A percentile compares a stretch with the other conserved stretches of the same genome.
These are phyloP conservation scores for Drosophila kohkoa DNA, from an alignment of 1,140 invertebrate species.

Conservation along the genomic window DNA sequence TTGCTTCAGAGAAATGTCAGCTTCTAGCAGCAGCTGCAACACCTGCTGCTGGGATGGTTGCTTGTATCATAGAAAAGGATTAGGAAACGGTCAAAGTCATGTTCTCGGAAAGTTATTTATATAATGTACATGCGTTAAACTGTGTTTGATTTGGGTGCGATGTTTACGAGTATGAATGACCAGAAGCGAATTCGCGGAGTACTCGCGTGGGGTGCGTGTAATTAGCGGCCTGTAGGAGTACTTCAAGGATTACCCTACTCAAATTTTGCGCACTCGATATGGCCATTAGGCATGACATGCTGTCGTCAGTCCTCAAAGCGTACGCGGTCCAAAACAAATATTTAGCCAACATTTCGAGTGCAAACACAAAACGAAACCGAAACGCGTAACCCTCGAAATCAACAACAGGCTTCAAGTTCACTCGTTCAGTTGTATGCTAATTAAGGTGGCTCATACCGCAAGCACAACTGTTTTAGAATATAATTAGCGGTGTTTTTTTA, in stretches of 20 bases:
- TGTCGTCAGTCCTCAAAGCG: constrained; percentile 52
- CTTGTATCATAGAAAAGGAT: not conserved
- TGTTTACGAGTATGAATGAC: constrained; percentile 4
- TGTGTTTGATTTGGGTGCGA: constrained; percentile 42
- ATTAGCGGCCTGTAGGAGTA: constrained; percentile 55
- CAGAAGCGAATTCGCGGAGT: not conserved
- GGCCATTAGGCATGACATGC: constrained; percentile 75
- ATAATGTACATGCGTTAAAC: constrained; percentile 18
- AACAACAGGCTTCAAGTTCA: constrained; percentile 6
- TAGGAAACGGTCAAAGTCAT: constrained; percentile 22
- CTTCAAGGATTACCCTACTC: constrained; percentile 56
- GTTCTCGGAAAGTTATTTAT: not conserved
- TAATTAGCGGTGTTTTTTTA: constrained; percentile 39
- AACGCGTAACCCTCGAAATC: constrained; percentile 31
- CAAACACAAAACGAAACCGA: constrained; percentile 43
- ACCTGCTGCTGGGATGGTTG: constrained; percentile 6
- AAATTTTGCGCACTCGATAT: constrained; percentile 62
- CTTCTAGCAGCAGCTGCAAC: constrained; percentile 35
- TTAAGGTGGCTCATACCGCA: constrained; percentile 14
- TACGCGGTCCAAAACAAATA: constrained; percentile 48
- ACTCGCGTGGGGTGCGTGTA: constrained; percentile 30
- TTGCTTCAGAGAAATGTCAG: not conserved
- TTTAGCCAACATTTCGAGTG: constrained; percentile 63
- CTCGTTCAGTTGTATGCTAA: constrained; percentile 18
- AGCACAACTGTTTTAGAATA: constrained; percentile 12